These are phyloP conservation scores for Mythimna loreyi DNA, from an alignment of 2,888 invertebrate genomes.

Conservation along the genomic window DNA sequence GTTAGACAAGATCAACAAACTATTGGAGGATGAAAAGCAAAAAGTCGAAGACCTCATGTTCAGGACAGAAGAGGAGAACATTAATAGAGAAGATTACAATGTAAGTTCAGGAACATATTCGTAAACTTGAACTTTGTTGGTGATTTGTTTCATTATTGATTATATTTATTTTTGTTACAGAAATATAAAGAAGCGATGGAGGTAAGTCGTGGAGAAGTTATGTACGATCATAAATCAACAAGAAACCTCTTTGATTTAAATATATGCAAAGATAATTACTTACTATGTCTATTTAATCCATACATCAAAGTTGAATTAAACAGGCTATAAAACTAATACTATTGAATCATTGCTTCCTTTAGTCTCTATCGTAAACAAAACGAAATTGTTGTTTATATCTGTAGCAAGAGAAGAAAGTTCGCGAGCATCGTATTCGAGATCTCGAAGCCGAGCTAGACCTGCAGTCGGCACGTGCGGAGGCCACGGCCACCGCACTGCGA, in stretches of 20 bases:
- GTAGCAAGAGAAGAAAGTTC: constrained; percentile 82
- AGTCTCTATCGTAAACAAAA: too few relatives aligned
- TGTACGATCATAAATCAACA: too few relatives aligned
- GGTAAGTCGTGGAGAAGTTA: constrained; percentile 70
- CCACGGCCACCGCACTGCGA: constrained; percentile 79
- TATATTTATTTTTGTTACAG: constrained; percentile 74
- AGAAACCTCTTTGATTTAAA: too few relatives aligned
- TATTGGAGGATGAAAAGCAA: constrained; percentile 94
- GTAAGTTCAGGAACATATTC: constrained; percentile 87
- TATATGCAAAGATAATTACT: too few relatives aligned
- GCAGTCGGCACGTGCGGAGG: constrained; percentile 80
- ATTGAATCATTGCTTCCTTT: too few relatives aligned
- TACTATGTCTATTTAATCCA: too few relatives aligned
- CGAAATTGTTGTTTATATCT: background rate
- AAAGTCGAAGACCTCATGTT: constrained; percentile 97
- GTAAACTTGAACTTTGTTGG: too few relatives aligned
- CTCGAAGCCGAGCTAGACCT: constrained; percentile 83
- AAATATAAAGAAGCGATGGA: constrained; percentile 89
- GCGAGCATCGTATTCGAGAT: constrained; percentile 89
- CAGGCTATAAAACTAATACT: background rate
- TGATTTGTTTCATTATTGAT: background rate
- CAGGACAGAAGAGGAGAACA: constrained; percentile 97
- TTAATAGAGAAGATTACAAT: constrained; percentile 96
- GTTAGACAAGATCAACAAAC: constrained; percentile 90
- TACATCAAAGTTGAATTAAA: background rate